Evolutionary conservation across 1,140 invertebrate species (phyloP).

Genomic region (Drosophila mojavensis): DNA sequence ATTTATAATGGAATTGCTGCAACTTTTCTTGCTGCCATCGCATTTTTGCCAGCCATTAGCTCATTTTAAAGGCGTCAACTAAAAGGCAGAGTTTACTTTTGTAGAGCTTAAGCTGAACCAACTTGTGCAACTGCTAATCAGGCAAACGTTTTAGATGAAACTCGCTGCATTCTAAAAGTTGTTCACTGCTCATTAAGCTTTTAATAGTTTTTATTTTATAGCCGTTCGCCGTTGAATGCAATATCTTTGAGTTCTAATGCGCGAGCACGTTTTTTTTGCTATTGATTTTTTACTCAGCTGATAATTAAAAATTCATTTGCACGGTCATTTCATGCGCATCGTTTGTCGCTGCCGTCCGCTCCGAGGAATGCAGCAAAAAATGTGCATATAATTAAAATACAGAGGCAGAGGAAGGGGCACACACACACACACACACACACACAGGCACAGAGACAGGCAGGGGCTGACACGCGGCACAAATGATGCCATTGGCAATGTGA

Average conservation of each 20-base stretch:
- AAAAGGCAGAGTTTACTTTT: no score
- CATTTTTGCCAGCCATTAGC: no score
- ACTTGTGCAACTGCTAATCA: no score
- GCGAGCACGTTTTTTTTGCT: constrained; percentile 34
- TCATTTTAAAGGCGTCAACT: constrained; percentile 21
- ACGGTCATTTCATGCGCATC: constrained; percentile 44
- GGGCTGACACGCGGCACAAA: not conserved
- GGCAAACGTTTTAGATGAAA: no score
- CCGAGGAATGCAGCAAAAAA: constrained; percentile 68
- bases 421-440: constrained; percentile 21
- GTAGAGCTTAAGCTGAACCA: no score
- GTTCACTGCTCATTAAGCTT: not conserved
- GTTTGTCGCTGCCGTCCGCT: constrained; percentile 32
- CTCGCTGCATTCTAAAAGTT: no score
- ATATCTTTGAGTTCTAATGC: constrained; percentile 50
- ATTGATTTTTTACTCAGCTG: constrained; percentile 67
- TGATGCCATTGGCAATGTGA: constrained; percentile 17
- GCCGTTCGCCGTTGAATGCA: constrained; percentile 3
- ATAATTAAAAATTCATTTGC: constrained; percentile 82
- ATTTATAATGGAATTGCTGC: not conserved
- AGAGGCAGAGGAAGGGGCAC: constrained; percentile 13
- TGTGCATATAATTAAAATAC: constrained; percentile 77
- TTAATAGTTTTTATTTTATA: constrained; percentile 16
- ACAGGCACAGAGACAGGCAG: not conserved
- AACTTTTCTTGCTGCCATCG: constrained; percentile 25